Evolutionary conservation across 2,797 vertebrate genomes (phyloP).

Genomic region (Danio albolineatus): DNA sequence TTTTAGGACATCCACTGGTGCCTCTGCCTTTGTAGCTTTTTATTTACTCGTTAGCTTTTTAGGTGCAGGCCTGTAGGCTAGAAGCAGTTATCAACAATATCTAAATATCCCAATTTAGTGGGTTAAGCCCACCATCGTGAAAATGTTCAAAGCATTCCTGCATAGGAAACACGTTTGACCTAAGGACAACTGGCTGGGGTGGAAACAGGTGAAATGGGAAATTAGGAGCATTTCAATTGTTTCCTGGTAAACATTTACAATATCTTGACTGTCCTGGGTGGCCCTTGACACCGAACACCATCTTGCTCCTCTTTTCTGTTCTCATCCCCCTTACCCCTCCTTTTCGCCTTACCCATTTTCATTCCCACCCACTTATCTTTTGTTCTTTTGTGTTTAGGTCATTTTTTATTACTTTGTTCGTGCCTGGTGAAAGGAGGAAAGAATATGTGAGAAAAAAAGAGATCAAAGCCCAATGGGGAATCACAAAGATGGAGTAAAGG

Average conservation of each 20-base stretch:
- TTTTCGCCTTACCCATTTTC: conserved; percentile 66
- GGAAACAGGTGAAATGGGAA: conserved; percentile 13
- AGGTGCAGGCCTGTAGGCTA: conserved; percentile 37
- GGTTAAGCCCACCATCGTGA: conserved; percentile 14
- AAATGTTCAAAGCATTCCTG: conserved; percentile 1
- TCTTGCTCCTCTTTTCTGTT: conserved; percentile 60
- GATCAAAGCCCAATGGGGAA: conserved; percentile 55
- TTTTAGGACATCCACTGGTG: conserved; percentile 10
- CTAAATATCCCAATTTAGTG: conserved; percentile 6
- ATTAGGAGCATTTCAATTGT: conserved; percentile 18
- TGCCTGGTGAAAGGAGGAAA: conserved; percentile 43
- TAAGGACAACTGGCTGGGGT: neutral
- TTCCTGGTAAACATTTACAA: conserved; percentile 26
- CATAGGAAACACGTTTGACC: neutral
- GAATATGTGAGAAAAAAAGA: conserved; percentile 43
- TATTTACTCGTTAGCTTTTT: conserved; percentile 48
- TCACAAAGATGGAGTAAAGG: conserved; percentile 45
- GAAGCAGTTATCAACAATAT: neutral
- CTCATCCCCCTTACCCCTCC: conserved; percentile 50
- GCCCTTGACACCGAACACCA: conserved; percentile 15
- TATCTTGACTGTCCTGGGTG: conserved; percentile 36
- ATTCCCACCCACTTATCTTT: conserved; percentile 67
- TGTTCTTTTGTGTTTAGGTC: conserved; percentile 62
- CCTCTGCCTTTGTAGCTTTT: conserved; percentile 22
- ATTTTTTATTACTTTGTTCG: conserved; percentile 62